These are phyloP conservation scores for Strigamia maritima DNA, from an alignment of 2,888 invertebrate species.

Conservation along the genomic window DNA sequence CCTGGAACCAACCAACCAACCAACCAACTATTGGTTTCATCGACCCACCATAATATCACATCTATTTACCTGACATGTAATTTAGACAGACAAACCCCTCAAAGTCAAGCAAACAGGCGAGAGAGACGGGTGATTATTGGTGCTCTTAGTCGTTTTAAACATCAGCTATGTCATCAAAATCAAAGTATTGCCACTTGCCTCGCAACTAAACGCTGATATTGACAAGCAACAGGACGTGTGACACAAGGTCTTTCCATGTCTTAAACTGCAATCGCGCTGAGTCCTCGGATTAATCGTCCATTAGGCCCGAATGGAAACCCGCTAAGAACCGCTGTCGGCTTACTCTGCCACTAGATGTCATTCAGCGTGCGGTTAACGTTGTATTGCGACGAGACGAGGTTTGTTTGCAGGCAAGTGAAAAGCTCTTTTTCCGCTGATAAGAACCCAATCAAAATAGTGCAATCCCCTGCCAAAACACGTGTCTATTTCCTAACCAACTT, in stretches of 20 bases:
- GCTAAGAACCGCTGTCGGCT: conserved; percentile 6
- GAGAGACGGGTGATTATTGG: not conserved
- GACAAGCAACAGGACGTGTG: conserved; percentile 9
- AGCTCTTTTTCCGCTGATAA: conserved; percentile 18
- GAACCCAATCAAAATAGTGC: conserved; percentile 21
- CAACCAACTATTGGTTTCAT: too few species aligned
- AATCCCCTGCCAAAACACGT: conserved; percentile 29
- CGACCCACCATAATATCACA: too few species aligned
- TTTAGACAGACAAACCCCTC: too few species aligned
- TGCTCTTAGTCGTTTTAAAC: not conserved
- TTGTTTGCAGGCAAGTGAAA: not conserved
- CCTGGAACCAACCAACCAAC: too few species aligned
- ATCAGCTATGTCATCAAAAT: too few species aligned
- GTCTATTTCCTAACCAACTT: conserved; percentile 13
- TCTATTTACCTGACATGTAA: too few species aligned
- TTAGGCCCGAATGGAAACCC: not conserved
- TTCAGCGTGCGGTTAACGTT: conserved; percentile 3
- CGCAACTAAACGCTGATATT: not conserved
- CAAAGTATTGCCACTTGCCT: conserved; percentile 7
- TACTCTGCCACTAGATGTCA: conserved; percentile 1
- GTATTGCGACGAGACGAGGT: not conserved
- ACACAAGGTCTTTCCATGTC: not conserved
- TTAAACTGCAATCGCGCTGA: conserved; percentile 2
- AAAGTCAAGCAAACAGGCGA: not conserved
- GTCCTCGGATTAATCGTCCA: conserved; percentile 13